Percentiles rank a stretch among this genome's conserved stretches.
phyloP scores from a whole-genome alignment of 2,888 invertebrate genomes.

The Halictus quadricinctus region DNA sequence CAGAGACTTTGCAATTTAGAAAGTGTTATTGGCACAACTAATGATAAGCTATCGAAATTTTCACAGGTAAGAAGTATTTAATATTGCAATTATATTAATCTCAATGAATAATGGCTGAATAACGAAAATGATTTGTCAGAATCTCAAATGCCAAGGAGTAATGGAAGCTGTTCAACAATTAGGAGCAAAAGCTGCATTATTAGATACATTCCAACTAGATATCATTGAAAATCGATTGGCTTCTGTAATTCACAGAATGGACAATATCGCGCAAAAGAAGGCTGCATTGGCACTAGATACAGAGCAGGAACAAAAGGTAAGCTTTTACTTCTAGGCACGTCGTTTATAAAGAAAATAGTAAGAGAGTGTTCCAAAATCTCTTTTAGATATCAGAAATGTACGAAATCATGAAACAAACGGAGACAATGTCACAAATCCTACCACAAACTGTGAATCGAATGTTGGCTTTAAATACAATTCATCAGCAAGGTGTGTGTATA shows the following conservation, averaged over 20 bases:
- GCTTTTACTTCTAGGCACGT: not conserved
- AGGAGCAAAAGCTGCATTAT: slow-evolving; percentile 89
- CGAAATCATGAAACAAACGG: slow-evolving; percentile 93
- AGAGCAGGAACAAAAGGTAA: slow-evolving; percentile 87
- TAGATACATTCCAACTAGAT: slow-evolving; percentile 93
- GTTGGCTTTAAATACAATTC: slow-evolving; percentile 92
- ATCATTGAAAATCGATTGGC: slow-evolving; percentile 91
- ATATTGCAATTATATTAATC: not conserved
- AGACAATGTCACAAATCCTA: slow-evolving; percentile 90
- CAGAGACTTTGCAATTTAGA: slow-evolving; percentile 92
- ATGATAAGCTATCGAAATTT: slow-evolving; percentile 84
- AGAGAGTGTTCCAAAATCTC: slow-evolving; percentile 9
- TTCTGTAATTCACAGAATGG: slow-evolving; percentile 90
- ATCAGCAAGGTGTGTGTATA: slow-evolving; percentile 95
- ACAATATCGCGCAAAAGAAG: slow-evolving; percentile 87
- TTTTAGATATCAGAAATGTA: slow-evolving; percentile 91
- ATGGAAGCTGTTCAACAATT: slow-evolving; percentile 90
- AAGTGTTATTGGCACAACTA: slow-evolving; percentile 91
- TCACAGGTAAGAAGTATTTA: slow-evolving; percentile 70
- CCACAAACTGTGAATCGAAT: slow-evolving; percentile 93
- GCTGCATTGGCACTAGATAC: slow-evolving; percentile 82
- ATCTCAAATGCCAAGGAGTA: slow-evolving; percentile 82
- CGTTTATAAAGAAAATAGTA: slow-evolving; percentile 11
- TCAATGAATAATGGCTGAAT: not conserved
- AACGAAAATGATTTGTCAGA: slow-evolving; percentile 54